These are phyloP conservation scores for Sardinella longiceps DNA, from an alignment of 2,797 vertebrate genomes.

Conservation along the genomic window DNA sequence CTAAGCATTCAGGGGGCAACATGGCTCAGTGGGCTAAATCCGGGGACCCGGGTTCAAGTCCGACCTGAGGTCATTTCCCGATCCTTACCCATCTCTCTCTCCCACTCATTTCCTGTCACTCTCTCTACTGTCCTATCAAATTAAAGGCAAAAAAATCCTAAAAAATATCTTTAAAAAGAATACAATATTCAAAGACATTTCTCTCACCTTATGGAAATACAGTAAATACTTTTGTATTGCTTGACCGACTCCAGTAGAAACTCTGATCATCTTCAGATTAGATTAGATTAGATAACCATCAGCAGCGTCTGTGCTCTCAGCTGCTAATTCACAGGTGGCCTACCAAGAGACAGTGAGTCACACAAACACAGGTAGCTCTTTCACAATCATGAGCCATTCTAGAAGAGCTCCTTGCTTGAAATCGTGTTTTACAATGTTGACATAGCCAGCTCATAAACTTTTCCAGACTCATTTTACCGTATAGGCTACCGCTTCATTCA, in stretches of 20 bases:
- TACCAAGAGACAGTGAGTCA: neutral
- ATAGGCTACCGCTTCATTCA: neutral
- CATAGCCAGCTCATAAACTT: neutral
- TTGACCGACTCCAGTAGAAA: neutral
- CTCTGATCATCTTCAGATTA: neutral
- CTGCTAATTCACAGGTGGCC: neutral
- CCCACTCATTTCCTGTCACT: no score
- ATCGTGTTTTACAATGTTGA: neutral
- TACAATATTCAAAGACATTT: no score
- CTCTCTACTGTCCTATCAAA: no score
- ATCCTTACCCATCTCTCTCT: no score
- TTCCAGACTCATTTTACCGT: neutral
- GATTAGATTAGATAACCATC: neutral
- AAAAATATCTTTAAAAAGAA: no score
- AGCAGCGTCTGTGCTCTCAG: neutral
- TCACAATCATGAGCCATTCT: neutral
- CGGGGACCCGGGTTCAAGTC: no score
- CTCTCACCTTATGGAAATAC: neutral
- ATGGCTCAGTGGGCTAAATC: no score
- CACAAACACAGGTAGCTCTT: neutral
- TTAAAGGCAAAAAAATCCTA: no score
- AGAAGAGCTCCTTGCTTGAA: neutral
- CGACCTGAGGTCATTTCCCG: no score
- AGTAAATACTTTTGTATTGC: neutral
- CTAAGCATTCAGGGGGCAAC: no score